Evolutionary conservation across 2,888 invertebrate species (phyloP), one percentile per base, ranked within the genome.

Genomic region (Tuberolachnus salignus): DNA sequence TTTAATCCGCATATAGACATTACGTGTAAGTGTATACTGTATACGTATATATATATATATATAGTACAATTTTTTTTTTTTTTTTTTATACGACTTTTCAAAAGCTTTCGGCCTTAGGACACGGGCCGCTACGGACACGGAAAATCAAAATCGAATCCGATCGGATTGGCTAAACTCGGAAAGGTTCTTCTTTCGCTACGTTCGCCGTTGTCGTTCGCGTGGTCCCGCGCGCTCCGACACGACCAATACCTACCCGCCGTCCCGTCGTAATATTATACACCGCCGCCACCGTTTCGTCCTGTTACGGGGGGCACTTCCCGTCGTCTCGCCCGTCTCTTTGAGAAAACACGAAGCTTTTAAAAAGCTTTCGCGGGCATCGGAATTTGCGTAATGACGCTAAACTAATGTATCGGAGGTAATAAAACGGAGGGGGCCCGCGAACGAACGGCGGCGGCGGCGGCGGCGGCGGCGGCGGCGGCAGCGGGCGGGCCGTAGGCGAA

Each of bases 331-430:
- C 53, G 10, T 42, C 6, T 13, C 23, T n/a, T 23, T 21, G 51
- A 57, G 67, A 69, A 78, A 78, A 78, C 78, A 51, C 78, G 59
- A 69, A 78, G 69, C 69, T 69, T 78, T 78, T 78, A 78, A 78
- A 78, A 78, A 69, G 69, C 69, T 78, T 69, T 78, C 69, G 78
- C 69, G 78, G 59, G 67, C 78, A 69, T 78, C 78, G 78, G 78
- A 78, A 78, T 78, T 78, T 78, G 78, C 78, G 78, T 78, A 78
- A 78, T 69, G 78, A 78, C 78, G 69, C 78, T 78, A 78, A 78
- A 61, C 78, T 78, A 69, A 75, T 75, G 75, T 75, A 75, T 75
- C 66, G 67, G 75, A 75, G 75, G 75, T 75, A 75, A 75, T 75
- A 75, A 75, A 74, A 75, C 53, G 67, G 67, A 19, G n/a, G 64